Evolutionary conservation across 92 coral and sea anemone genomes (phyloP), one percentile per base, ranked within the genome.

Genomic region (Epizoanthus illoricatus): DNA sequence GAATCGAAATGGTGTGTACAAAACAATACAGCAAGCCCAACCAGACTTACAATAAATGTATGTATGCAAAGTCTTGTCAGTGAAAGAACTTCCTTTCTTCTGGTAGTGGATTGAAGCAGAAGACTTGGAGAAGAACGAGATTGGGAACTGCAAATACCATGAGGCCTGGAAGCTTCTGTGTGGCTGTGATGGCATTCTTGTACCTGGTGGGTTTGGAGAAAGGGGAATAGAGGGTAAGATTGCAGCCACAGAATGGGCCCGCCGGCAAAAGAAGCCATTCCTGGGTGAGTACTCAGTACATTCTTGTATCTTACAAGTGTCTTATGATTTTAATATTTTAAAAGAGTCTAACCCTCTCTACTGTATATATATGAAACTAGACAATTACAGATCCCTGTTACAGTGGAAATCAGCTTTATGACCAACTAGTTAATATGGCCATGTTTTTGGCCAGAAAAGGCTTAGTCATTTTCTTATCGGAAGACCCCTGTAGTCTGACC

Each of bases 121-220:
- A 86, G 86, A 86, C 24, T 39, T 81, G 33, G 75, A 68, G 45
- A n/a, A 28, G 33, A 55, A 71, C 17, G 78, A 69, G 19, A 43
- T 81, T 69, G 85, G 75, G 4, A 52, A 69, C 66, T 40, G 78
- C 65, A 68, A 54, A 33, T 81, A 81, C 41, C 85, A 81, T 7
- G 75, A 68, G 69, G 55, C 75, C 3, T 81, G 78, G 85, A 69
- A 81, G 36, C 85, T 74, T 16, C 24, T 69, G 47, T 81, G 89
- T 73, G 65, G 89, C 20, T 41, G 79, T 36, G 81, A 81, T 73
- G 99, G 99, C 18, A 89, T 96, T 42, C 88, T 96, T 49, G 99
- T 96, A 0, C 99, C 99, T 39, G 99, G 99, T 1, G 99, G 99
- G 24, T 96, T 96, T 93, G 99, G 99, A 33, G 92, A 88, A 64